Evolutionary conservation across 1,140 invertebrate genomes (phyloP), one percentile per base, ranked within the genome.

Genomic region (Magallana angulata): DNA sequence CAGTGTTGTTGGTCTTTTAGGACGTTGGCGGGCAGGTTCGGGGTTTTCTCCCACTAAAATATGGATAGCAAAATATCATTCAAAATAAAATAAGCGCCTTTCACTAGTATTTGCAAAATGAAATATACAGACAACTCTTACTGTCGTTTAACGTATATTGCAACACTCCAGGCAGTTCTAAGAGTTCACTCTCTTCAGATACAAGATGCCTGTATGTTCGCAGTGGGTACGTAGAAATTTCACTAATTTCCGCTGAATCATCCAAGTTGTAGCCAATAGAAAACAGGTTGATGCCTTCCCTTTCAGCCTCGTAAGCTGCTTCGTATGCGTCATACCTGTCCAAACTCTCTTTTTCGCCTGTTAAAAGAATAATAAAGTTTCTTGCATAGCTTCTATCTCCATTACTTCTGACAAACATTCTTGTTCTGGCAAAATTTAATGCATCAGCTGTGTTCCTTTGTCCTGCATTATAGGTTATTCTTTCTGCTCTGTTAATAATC

Each of bases 341-440:
- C 11, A 86, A 57, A 86, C 92, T 93, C 60, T 87, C 84, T 57
- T 91, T 92, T 36, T 92, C 90, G 82, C 92, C 93, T 14, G 93
- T 93, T 12, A 93, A 56, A 48, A 93, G n/a, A 36, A 93, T 85
- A 16, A 92, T 88, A 64, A 90, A 90, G 85, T 93, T 93, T 64
- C 89, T 86, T 16, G 91, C 92, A 24, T 85, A 85, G 12, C 91
- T 91, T 56, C 92, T 64, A 59, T 92, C 92, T 18, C 92, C 92
- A 18, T 89, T 87, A 1, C 16, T 57, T 16, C 30, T 68, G 68
- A 80, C 90, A 68, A 90, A 92, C 89, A 92, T 90, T 9, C 81
- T 48, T 3, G 30, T 84, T 24, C 88, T 84, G 16, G 90, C 86
- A n/a, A 85, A 60, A 12, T 88, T 84, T 56, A 92, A 68, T 3